phyloP scores from a whole-genome alignment of 1,140 invertebrate genomes.

The Apis laboriosa region DNA sequence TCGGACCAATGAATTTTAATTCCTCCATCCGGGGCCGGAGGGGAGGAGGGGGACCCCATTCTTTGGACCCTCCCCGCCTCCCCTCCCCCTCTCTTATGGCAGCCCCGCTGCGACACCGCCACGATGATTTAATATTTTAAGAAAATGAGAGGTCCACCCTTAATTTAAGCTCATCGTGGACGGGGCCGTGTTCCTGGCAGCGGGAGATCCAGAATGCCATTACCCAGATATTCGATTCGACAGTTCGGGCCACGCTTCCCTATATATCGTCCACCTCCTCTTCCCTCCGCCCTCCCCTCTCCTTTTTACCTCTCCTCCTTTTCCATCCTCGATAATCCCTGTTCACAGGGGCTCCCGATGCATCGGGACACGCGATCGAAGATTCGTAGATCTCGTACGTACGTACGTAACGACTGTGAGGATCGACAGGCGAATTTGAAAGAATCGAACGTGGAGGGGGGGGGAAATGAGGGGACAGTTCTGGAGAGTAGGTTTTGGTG shows the following conservation, averaged over 20 bases:
- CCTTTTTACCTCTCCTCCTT: neutral
- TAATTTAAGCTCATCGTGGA: conserved; percentile 73
- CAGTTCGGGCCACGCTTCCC: conserved; percentile 61
- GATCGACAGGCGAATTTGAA: conserved; percentile 8
- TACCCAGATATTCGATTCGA: conserved; percentile 70
- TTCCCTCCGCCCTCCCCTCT: too few species aligned
- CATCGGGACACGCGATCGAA: conserved; percentile 45
- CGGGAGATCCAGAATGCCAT: conserved; percentile 69
- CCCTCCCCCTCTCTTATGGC: conserved; percentile 51
- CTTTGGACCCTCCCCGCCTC: conserved; percentile 54
- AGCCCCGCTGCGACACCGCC: conserved; percentile 78
- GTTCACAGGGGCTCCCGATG: conserved; percentile 49
- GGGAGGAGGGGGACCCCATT: conserved; percentile 48
- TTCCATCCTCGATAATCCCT: conserved; percentile 55
- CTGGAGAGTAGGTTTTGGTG: neutral
- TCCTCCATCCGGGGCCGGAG: conserved; percentile 65
- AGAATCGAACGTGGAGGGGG: neutral
- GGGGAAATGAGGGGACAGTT: neutral
- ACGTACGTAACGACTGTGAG: neutral
- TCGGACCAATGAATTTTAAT: conserved; percentile 81
- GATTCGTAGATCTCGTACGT: conserved; percentile 30
- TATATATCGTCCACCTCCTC: neutral
- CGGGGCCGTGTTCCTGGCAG: conserved; percentile 69
- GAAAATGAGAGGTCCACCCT: conserved; percentile 79
- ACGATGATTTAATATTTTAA: conserved; percentile 81